Percentiles rank a stretch among this genome's conserved stretches.
phyloP scores from a whole-genome alignment of 2,888 invertebrate genomes.

The Cactoblastis cactorum region DNA sequence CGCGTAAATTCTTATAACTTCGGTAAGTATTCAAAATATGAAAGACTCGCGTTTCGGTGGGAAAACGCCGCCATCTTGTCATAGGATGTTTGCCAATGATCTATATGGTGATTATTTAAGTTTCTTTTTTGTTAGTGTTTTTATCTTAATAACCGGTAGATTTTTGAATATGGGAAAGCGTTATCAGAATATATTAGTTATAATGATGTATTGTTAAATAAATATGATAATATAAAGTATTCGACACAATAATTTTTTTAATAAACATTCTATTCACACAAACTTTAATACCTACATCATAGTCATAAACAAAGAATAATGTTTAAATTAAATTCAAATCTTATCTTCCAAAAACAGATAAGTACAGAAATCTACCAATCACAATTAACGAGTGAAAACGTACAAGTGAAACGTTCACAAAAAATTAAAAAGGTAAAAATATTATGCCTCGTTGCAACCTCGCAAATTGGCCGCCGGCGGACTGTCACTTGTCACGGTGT shows the following conservation, averaged over 20 bases:
- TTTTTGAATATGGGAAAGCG: too few relatives aligned
- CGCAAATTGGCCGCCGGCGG: conserved; percentile 63
- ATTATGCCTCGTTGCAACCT: conserved; percentile 47
- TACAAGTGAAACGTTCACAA: conserved; percentile 28
- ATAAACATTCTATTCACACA: too few relatives aligned
- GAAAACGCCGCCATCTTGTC: neutral
- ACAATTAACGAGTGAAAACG: neutral
- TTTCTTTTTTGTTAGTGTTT: neutral
- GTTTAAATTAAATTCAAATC: neutral
- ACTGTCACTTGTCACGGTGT: conserved; percentile 62
- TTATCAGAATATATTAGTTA: too few relatives aligned
- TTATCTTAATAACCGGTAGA: neutral
- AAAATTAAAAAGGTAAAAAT: conserved; percentile 34
- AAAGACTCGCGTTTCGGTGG: conserved; percentile 36
- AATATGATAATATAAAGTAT: too few relatives aligned
- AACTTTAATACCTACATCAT: too few relatives aligned
- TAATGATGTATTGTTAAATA: too few relatives aligned
- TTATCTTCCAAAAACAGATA: neutral
- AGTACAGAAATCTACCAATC: neutral
- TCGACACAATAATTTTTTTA: too few relatives aligned
- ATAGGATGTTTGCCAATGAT: neutral
- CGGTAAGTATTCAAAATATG: conserved; percentile 74
- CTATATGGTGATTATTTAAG: too few relatives aligned
- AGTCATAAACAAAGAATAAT: too few relatives aligned
- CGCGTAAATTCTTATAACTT: conserved; percentile 78